Evolutionary conservation across 2,113 vertebrate species (phyloP).

Genomic region (Rhadina sibilatrix): DNA sequence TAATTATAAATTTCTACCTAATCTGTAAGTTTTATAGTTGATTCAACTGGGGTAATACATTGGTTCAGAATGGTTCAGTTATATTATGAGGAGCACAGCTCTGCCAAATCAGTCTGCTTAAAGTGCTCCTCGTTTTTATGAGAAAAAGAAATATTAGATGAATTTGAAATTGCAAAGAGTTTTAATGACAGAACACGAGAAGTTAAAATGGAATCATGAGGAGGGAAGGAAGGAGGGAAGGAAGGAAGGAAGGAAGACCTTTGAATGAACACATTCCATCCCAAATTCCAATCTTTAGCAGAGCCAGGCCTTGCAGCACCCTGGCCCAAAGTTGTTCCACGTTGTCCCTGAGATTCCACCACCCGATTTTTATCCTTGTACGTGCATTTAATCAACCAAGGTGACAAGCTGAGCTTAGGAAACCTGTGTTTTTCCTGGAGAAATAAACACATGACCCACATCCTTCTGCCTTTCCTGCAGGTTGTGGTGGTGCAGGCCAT

Average conservation of each 20-base stretch:
- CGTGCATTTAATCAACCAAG: not conserved
- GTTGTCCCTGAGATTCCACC: fast-evolving
- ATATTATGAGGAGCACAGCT: not conserved
- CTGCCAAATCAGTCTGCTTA: not conserved
- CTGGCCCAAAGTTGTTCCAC: fast-evolving
- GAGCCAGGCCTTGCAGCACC: not conserved
- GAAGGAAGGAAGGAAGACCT: fast-evolving
- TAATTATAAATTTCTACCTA: not conserved
- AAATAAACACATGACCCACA: fast-evolving
- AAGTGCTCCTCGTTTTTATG: not conserved
- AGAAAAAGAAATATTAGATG: not conserved
- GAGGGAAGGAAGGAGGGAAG: not conserved
- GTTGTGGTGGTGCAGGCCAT: constrained; percentile 99
- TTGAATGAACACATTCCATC: not conserved
- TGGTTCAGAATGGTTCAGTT: not conserved
- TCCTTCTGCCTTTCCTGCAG: constrained; percentile 65
- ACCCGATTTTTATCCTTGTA: not conserved
- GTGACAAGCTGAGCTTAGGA: not conserved
- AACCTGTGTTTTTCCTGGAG: fast-evolving
- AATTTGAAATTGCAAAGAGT: not conserved
- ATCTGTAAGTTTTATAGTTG: not conserved
- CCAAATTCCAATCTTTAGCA: not conserved
- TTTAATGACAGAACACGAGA: not conserved
- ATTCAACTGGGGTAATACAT: not conserved
- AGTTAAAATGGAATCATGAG: not conserved